Conservation (phyloP, 2,888 invertebrate species). For the Luperina testacea region DNA sequence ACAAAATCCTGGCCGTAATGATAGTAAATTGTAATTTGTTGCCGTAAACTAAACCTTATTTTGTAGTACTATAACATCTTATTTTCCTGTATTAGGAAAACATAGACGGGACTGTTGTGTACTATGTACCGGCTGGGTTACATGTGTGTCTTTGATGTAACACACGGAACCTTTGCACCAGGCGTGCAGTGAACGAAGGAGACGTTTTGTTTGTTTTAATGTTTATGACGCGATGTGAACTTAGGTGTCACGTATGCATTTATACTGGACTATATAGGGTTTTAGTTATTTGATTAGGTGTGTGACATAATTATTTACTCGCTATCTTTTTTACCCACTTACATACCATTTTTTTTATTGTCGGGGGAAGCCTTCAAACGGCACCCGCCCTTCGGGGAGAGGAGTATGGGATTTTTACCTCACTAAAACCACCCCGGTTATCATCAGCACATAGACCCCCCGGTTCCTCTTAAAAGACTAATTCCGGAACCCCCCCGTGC, state of each 20-base stretch:
- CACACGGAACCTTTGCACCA: conserved; percentile 54
- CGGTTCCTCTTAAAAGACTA: too few species aligned
- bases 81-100: conserved; percentile 3
- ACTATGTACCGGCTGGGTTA: neutral
- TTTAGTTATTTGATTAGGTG: neutral
- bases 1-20: neutral
- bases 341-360: too few species aligned
- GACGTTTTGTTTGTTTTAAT: conserved; percentile 43
- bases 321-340: neutral
- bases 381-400: too few species aligned
- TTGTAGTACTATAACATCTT: neutral
- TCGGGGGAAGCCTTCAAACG: too few species aligned
- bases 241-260: neutral
- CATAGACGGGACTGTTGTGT: neutral
- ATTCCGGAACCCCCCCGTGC: too few species aligned
- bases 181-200: conserved; percentile 46
- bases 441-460: too few species aligned
- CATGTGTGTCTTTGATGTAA: conserved; percentile 36
- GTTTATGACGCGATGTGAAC: conserved; percentile 12
- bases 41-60: neutral
- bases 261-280: neutral
- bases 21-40: neutral
- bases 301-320: neutral
- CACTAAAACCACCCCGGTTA: too few species aligned
- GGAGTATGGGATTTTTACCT: too few species aligned